phyloP scores from a whole-genome alignment of 1,140 invertebrate genomes.

The Drosophila bipectinata region DNA sequence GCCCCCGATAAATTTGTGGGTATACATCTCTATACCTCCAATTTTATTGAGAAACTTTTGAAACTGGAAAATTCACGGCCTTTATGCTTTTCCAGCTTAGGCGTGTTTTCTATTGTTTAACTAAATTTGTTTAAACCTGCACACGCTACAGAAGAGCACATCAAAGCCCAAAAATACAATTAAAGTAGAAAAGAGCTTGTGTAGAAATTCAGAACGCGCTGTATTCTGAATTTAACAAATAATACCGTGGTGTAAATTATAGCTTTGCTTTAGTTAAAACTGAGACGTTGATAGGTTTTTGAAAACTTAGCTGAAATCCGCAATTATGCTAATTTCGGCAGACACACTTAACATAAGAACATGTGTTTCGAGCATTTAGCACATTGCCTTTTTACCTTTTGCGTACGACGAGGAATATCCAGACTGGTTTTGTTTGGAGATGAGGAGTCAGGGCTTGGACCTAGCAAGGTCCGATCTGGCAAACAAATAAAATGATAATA shows the following conservation, averaged over 20 bases:
- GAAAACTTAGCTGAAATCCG: conserved; percentile 25
- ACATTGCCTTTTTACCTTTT: conserved; percentile 37
- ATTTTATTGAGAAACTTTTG: conserved; percentile 32
- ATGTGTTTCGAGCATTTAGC: conserved; percentile 56
- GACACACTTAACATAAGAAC: conserved; percentile 50
- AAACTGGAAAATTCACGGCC: conserved; percentile 34
- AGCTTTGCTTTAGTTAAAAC: background rate
- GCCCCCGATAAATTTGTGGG: conserved; percentile 4
- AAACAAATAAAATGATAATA: conserved; percentile 79
- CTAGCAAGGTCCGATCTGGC: conserved; percentile 42
- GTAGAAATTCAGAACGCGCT: background rate
- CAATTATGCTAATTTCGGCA: conserved; percentile 53
- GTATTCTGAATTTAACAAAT: background rate
- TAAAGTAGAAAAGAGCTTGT: background rate
- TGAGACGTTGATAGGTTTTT: conserved; percentile 21
- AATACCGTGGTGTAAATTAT: conserved; percentile 3
- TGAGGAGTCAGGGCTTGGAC: conserved; percentile 11
- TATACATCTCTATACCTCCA: conserved; percentile 11
- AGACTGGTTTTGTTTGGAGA: conserved; percentile 9
- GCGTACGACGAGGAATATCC: conserved; percentile 2
- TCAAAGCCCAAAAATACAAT: background rate
- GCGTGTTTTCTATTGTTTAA: conserved; percentile 45
- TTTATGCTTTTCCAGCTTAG: conserved; percentile 34
- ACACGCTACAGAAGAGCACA: conserved; percentile 2
- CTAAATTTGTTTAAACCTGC: conserved; percentile 33